Evolutionary conservation across 2,888 invertebrate genomes (phyloP), one percentile per base, ranked within the genome.

Genomic region (Drosophila nigricruria): DNA sequence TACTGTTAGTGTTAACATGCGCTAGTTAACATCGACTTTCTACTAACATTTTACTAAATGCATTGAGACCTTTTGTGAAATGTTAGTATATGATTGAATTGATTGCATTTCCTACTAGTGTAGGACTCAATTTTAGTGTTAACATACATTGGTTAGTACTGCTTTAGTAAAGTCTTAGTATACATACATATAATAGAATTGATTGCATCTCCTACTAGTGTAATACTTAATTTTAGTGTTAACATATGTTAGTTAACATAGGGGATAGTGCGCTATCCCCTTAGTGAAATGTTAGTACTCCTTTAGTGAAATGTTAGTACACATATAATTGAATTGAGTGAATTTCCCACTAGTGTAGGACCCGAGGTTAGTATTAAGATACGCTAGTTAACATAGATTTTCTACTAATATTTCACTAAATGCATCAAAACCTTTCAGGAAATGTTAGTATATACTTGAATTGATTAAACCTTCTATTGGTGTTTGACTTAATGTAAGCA

Each of bases 21-120:
- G 40, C 34, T 50, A 49, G 57, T 62, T 43, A 32, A 9, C 58
- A 40, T 25, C 3, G 36, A 42, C 27, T 69, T 49, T 20, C 18
- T 18, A 49, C 30, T 49, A 32, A 49, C 32, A 49, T 49, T 20
- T 27, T n/a, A 47, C 25, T 4, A 27, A n/a, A 9, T 3, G 45
- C 14, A 9, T n/a, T 5, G 3, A 43, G 9, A 20, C 27, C 9
- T 27, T 27, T n/a, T 0, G 10, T n/a, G n/a, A 27, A 47, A n/a
- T 47, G n/a, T 25, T 25, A 25, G 8, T 27, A 5, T 47, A 23
- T 23, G 16, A 43, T 43, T 23, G 43, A 0, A 43, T 43, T 23
- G 23, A 43, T 1, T 23, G 18, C 0, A 18, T 40, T 40, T 18
- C 4, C 10, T 1, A 18, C 18, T 18, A 14, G 9, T 10, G 16